Evolutionary conservation across 2,888 invertebrate species (phyloP), one percentile per base, ranked within the genome.

Genomic region (Chaetoderma sp.): DNA sequence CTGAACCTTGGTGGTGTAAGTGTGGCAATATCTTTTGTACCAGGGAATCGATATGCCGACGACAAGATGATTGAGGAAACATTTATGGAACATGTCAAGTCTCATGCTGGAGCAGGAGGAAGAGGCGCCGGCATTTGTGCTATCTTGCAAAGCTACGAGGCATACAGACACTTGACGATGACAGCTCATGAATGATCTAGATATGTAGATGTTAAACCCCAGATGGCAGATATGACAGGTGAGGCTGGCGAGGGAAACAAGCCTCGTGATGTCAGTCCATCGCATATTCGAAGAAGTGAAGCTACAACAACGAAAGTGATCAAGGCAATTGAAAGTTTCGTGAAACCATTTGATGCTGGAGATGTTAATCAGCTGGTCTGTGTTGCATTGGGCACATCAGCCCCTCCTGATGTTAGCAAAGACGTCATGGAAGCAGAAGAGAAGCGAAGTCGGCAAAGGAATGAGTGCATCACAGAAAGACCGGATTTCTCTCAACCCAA

Each of bases 21-120:
- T 16, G 63, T 59, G 23, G 59, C 59, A 18, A 4, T 54, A 18
- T 63, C 58, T 23, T 63, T 63, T 25, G 28, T 49, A 4, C 60
- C 63, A 18, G 63, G 63, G 8, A 63, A 45, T 55, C 50, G 13
- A 18, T 63, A 42, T n/a, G 49, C 58, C n/a, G 63, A 61, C 32
- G 65, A 65, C 50, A 65, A 65, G n/a, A n/a, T n/a, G n/a, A n/a
- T n/a, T n/a, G n/a, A n/a, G n/a, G n/a, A n/a, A n/a, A n/a, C n/a
- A n/a, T n/a, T n/a, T n/a, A n/a, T n/a, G n/a, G n/a, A n/a, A n/a
- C n/a, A n/a, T n/a, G n/a, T n/a, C n/a, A n/a, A n/a, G n/a, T 36
- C 39, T 10, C 39, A 36, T 36, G 39, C 39, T 13, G 39, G 10
- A 36, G 39, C 39, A 13, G 39, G 39, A 13, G 39, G 39, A 10